Base-by-base conservation (phyloP, 1,140 invertebrate species). In the Atta texana region DNA sequence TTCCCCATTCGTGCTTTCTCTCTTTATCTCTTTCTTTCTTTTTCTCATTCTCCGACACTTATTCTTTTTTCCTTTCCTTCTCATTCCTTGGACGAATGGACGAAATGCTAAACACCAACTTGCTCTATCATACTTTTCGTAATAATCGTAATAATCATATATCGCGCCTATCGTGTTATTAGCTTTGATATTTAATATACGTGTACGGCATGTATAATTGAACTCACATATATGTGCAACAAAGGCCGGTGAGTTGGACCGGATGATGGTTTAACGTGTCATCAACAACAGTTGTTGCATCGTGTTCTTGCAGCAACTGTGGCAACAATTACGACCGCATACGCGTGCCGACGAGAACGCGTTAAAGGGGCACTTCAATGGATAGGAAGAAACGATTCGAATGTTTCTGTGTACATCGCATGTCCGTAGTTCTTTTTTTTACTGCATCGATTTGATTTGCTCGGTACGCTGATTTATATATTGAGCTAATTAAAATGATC, bases 241-340 rank as follows among this genome's bases (percentile, higher is more conserved):
- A 92, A 92, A 93, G 85, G 72, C 85, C 71, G n/a, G 10, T 28
- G 14, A 34, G 21, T 21, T 55, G 28, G 82, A 81, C 59, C 81
- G 85, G 85, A 89, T 88, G 87, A 88, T 91, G 89, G 88, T 92
- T 93, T 89, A 92, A 92, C 92, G 68, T 92, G 86, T 92, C 87
- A 87, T 92, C 89, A 87, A 86, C 89, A 92, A 77, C 88, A 64
- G 49, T 87, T 76, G 87, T 74, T 74, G 66, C 87, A 86, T 86
- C 87, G 76, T 90, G 75, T 81, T 80, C 84, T 76, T 77, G 74
- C 66, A 82, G 68, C 53, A 77, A 57, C 80, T 31, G 82, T 68
- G 63, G 51, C 81, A 31, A 34, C 85, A 91, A 89, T 92, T 82
- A 74, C 85, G 72, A 91, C 80, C 68, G 82, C 80, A 85, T 49